phyloP scores from a whole-genome alignment of 2,113 vertebrate genomes.

The Myotis brandtii region DNA sequence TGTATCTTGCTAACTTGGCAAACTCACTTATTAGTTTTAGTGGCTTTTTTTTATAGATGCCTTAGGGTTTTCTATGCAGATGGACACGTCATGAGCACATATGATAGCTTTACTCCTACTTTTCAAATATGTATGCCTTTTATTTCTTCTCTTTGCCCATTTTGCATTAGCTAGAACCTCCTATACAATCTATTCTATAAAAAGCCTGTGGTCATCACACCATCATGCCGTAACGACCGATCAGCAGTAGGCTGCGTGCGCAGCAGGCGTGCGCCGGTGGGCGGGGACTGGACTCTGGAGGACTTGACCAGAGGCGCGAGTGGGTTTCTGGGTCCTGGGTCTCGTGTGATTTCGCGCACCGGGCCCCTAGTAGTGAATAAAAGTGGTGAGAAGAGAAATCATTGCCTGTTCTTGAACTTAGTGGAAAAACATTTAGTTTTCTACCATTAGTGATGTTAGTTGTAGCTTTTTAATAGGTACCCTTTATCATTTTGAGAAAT shows the following conservation, averaged over 20 bases:
- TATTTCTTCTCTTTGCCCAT: neutral
- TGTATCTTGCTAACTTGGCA: neutral
- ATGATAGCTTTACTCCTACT: neutral
- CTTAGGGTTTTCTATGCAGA: neutral
- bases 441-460: too few species aligned
- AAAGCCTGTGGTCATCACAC: too few species aligned
- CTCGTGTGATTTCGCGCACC: too few species aligned
- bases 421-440: neutral
- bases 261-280: too few species aligned
- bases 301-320: too few species aligned
- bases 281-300: too few species aligned
- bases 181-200: too few species aligned
- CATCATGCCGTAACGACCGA: too few species aligned
- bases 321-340: too few species aligned
- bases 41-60: neutral
- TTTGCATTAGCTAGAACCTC: neutral
- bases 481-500: neutral
- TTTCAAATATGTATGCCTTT: neutral
- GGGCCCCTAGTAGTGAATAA: neutral
- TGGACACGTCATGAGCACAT: neutral
- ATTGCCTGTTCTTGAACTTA: neutral
- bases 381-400: neutral
- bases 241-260: too few species aligned
- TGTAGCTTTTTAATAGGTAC: neutral
- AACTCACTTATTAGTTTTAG: neutral